These are phyloP conservation scores for Eurystomus glaucurus DNA, from an alignment of 2,797 vertebrate genomes.

Conservation along the genomic window DNA sequence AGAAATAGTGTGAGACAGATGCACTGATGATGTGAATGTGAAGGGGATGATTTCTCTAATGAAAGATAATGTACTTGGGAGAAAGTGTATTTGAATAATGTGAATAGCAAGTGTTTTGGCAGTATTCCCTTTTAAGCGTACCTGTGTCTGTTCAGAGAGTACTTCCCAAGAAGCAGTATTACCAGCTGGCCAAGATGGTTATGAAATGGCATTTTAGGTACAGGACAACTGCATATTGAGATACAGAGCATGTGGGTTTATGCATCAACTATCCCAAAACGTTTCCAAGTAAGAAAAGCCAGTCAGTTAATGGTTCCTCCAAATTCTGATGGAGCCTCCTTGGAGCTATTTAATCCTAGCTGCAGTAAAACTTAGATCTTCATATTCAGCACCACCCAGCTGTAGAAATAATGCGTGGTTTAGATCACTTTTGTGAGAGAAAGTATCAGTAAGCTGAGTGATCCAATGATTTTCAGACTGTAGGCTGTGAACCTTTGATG, in stretches of 20 bases:
- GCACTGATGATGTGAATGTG: background rate
- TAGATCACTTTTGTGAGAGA: background rate
- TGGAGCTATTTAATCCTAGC: background rate
- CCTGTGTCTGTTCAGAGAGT: background rate
- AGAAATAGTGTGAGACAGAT: conserved; percentile 19
- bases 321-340: background rate
- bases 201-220: conserved; percentile 1
- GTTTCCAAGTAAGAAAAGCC: background rate
- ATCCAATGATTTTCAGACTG: background rate
- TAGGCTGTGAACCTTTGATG: background rate
- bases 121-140: background rate
- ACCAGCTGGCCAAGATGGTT: background rate
- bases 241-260: background rate
- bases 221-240: background rate
- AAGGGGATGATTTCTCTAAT: conserved; percentile 25
- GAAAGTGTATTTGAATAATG: background rate
- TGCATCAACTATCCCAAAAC: background rate
- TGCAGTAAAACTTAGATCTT: background rate
- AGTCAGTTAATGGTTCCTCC: background rate
- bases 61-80: background rate
- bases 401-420: background rate
- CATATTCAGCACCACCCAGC: background rate
- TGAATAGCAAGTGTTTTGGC: conserved; percentile 24
- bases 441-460: background rate
- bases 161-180: background rate